phyloP scores from a whole-genome alignment of 2,888 invertebrate species.

The Glaucopsyche alexis region DNA sequence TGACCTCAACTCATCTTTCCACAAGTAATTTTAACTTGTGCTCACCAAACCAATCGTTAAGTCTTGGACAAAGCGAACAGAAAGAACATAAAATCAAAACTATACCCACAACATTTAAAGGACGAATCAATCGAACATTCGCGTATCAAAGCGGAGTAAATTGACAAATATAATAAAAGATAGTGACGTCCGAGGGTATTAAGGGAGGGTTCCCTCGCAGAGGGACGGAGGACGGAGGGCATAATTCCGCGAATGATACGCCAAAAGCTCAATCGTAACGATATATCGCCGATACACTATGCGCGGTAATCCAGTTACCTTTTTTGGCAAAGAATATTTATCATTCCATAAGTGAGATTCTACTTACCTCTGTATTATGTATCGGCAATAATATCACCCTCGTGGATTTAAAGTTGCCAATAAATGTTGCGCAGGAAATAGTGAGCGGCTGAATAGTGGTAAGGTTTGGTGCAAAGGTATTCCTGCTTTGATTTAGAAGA shows the following conservation, averaged over 20 bases:
- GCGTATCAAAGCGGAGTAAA: constrained; percentile 30
- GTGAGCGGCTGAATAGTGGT: neutral
- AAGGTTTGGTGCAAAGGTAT: neutral
- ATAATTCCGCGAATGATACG: constrained; percentile 68
- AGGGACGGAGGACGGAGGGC: constrained; percentile 44
- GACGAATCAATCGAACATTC: constrained; percentile 29
- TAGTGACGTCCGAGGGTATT: constrained; percentile 36
- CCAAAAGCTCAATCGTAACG: constrained; percentile 75
- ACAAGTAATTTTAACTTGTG: neutral
- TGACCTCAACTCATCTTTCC: neutral
- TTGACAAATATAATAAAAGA: constrained; percentile 41
- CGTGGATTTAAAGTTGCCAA: neutral
- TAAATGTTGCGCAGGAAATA: neutral
- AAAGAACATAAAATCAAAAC: neutral
- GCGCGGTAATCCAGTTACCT: constrained; percentile 72
- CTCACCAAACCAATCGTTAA: no score
- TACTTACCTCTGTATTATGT: constrained; percentile 13
- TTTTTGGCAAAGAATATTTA: constrained; percentile 56
- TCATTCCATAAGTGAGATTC: constrained; percentile 25
- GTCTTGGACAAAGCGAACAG: neutral
- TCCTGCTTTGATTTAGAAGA: neutral
- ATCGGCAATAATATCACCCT: constrained; percentile 8
- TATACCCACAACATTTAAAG: neutral
- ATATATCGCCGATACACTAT: constrained; percentile 68
- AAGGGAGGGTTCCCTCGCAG: constrained; percentile 48